These are phyloP conservation scores for Dynastes maya DNA, from an alignment of 2,888 invertebrate species.

Conservation along the genomic window DNA sequence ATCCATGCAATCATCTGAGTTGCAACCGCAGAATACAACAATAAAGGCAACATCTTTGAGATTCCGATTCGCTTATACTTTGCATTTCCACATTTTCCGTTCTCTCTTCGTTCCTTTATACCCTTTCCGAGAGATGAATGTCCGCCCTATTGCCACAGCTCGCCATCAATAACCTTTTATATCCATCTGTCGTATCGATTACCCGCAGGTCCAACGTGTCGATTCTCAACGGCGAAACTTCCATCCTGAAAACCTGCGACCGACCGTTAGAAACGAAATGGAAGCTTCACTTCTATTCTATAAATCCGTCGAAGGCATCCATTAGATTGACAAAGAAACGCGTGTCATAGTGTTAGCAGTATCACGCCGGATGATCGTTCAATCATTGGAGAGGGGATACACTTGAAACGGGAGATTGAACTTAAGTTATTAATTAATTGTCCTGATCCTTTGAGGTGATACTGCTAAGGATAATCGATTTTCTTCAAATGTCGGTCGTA, in stretches of 20 bases:
- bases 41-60: constrained; percentile 12
- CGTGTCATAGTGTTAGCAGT: constrained; percentile 20
- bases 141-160: constrained; percentile 53
- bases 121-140: constrained; percentile 35
- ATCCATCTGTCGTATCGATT: constrained; percentile 64
- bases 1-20: not conserved
- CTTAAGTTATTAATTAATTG: constrained; percentile 41
- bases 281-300: constrained; percentile 33
- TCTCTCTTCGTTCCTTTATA: constrained; percentile 28
- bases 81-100: constrained; percentile 28
- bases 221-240: constrained; percentile 40
- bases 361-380: constrained; percentile 35
- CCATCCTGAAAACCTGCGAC: not conserved
- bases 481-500: not conserved
- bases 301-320: constrained; percentile 36
- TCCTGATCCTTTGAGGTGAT: constrained; percentile 8
- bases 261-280: constrained; percentile 22
- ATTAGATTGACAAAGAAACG: constrained; percentile 38
- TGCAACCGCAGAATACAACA: constrained; percentile 14
- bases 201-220: constrained; percentile 60
- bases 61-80: constrained; percentile 22
- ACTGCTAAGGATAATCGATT: not conserved
- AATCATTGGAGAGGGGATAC: constrained; percentile 35
- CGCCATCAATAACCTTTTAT: constrained; percentile 63
- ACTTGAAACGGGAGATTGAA: constrained; percentile 4